Percentiles rank a stretch among this genome's conserved stretches.
phyloP scores from a whole-genome alignment of 2,113 vertebrate genomes.

The Oreochromis tanganicae region DNA sequence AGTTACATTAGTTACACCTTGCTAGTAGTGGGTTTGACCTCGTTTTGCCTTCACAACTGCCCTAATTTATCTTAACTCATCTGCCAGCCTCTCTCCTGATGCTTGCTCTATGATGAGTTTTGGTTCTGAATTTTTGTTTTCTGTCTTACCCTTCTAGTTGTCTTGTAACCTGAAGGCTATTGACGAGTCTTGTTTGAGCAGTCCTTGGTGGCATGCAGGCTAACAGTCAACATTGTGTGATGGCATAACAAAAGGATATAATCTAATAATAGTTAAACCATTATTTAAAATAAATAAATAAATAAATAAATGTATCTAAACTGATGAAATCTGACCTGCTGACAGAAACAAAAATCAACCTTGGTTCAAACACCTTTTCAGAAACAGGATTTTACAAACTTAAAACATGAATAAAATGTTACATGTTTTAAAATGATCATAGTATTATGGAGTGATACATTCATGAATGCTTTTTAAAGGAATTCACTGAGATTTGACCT shows the following conservation, averaged over 20 bases:
- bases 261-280: background rate
- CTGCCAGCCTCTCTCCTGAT: background rate
- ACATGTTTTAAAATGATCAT: background rate
- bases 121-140: background rate
- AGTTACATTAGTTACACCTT: background rate
- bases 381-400: background rate
- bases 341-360: background rate
- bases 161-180: background rate
- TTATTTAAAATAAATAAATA: background rate
- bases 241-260: background rate
- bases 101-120: background rate
- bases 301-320: background rate
- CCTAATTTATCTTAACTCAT: background rate
- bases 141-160: background rate
- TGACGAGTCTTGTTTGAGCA: background rate
- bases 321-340: background rate
- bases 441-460: background rate
- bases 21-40: background rate
- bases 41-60: background rate
- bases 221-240: background rate
- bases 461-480: background rate
- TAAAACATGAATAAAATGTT: background rate
- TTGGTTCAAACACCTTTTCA: background rate
- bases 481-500: background rate
- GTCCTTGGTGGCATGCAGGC: background rate